Base-by-base conservation (phyloP, 2,888 invertebrate genomes). In the Therioaphis trifolii region DNA sequence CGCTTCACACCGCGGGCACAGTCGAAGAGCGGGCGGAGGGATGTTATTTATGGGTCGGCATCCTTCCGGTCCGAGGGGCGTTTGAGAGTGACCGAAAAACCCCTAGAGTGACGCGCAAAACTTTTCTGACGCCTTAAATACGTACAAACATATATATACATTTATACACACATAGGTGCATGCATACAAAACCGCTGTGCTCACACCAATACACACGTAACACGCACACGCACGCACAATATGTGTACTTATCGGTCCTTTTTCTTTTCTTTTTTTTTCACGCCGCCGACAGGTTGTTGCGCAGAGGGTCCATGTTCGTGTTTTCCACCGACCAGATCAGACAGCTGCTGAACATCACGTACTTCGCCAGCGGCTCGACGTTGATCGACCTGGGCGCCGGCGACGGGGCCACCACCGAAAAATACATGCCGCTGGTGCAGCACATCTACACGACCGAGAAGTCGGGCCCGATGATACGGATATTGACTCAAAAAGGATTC, bases 241-340 rank as follows among this genome's bases (percentile, higher is more conserved):
- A 52, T 12, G 2, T n/a, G 4, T 55, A 40, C 29, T 55, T 71
- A 77, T 24, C 21, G 0, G 85, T 82, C 85, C 87, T 86, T 85
- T 85, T 90, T 2, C n/a, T 24, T 21, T 12, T 18, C n/a, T 52
- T 52, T 12, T n/a, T 0, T 24, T 2, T 43, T n/a, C 4, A 18
- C 18, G 1, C 29, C 14, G 15, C 12, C 40, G n/a, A 55, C 91
- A 95, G 95, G 77, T 92, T 94, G 90, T 90, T 98, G 18, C 93
- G 94, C 21, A 92, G 99, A 76, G 99, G 99, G 12, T 97, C 97
- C 1, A 99, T 99, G 99, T 98, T 97, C 89, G 96, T 99, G 74
- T 91, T 97, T 87, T 98, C 98, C 0, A 91, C 92, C 85, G 90
- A 91, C 12, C 98, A 98, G 88, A 94, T 97, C 86, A 90, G 91